Conservation (phyloP, 92 coral and sea anemone species). For the Palythoa grandiflora region DNA sequence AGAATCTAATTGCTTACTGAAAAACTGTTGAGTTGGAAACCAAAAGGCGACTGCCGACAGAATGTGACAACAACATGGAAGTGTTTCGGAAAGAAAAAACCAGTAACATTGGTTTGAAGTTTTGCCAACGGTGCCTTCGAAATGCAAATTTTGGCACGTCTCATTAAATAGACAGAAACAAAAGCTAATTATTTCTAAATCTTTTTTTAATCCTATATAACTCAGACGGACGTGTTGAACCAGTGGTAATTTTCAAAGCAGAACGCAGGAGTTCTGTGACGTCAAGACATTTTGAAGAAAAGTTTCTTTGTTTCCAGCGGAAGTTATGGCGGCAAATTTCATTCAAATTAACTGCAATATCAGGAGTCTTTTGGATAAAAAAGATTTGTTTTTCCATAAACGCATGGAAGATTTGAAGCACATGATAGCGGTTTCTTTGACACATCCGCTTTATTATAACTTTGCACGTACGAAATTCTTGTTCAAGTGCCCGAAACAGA, state of each 20-base stretch:
- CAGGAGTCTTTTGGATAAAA: slow-evolving; percentile 22
- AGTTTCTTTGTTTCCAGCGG: slow-evolving; percentile 12
- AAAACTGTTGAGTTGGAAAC: slow-evolving; percentile 31
- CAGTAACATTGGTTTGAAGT: not conserved
- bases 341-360: slow-evolving; percentile 33
- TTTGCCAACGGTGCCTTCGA: not conserved
- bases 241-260: not conserved
- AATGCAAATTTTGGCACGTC: slow-evolving; percentile 34
- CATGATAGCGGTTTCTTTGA: slow-evolving; percentile 42
- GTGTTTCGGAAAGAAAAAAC: slow-evolving; percentile 21
- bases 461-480: not conserved
- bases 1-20: slow-evolving; percentile 42
- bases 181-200: slow-evolving; percentile 6
- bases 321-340: slow-evolving; percentile 11
- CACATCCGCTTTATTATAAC: not conserved
- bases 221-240: not conserved
- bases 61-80: slow-evolving; percentile 19
- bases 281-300: slow-evolving; percentile 4
- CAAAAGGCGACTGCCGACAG: slow-evolving; percentile 17
- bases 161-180: not conserved
- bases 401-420: slow-evolving; percentile 17
- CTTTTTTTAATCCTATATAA: slow-evolving; percentile 27
- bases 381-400: slow-evolving; percentile 1
- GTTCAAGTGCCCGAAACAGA: not conserved
- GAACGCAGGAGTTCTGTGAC: slow-evolving; percentile 23